Evolutionary conservation across 1,140 invertebrate species (phyloP).

Genomic region (Calycopis cecrops): DNA sequence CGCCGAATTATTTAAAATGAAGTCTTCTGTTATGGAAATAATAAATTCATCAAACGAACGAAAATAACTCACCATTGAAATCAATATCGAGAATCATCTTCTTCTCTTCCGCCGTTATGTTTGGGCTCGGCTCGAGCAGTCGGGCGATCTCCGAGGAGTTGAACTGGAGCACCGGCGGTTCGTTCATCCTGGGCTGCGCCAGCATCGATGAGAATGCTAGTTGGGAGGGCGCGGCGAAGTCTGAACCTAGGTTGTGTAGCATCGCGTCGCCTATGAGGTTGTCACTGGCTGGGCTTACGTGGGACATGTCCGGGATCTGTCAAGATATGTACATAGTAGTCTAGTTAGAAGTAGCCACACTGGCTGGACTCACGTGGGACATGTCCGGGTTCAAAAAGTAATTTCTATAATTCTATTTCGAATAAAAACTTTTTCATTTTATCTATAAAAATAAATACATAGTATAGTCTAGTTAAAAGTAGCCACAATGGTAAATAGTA

Average conservation of each 20-base stretch:
- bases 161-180: slow-evolving; percentile 31
- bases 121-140: slow-evolving; percentile 23
- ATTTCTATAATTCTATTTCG: too few relatives aligned
- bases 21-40: too few relatives aligned
- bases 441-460: too few relatives aligned
- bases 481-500: too few relatives aligned
- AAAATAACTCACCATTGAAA: slow-evolving; percentile 26
- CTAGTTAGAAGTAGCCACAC: neutral
- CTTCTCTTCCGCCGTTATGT: slow-evolving; percentile 31
- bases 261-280: slow-evolving; percentile 31
- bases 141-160: slow-evolving; percentile 41
- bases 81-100: slow-evolving; percentile 22
- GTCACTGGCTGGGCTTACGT: neutral
- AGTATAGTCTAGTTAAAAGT: too few relatives aligned
- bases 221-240: neutral
- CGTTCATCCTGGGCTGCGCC: slow-evolving; percentile 26
- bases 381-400: too few relatives aligned
- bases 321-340: neutral
- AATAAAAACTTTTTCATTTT: too few relatives aligned
- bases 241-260: slow-evolving; percentile 22
- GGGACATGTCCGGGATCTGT: neutral
- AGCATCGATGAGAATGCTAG: slow-evolving; percentile 30
- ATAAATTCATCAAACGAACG: too few relatives aligned
- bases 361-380: too few relatives aligned
- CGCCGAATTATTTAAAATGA: too few relatives aligned